Evolutionary conservation across 2,113 vertebrate species (phyloP).

Genomic region (Balaeniceps rex): DNA sequence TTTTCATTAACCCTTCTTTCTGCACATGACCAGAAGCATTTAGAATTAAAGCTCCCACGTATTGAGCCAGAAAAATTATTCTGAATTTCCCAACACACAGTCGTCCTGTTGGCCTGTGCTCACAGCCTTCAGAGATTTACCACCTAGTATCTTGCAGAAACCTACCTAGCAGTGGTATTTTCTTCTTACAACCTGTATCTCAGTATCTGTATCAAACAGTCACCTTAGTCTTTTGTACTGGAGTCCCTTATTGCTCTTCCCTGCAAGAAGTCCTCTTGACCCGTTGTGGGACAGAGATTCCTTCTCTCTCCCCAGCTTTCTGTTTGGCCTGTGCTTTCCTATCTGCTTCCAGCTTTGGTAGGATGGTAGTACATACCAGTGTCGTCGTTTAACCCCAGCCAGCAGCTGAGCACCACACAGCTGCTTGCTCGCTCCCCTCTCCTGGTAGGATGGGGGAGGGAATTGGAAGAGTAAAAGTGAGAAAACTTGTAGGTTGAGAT

Average conservation of each 20-base stretch:
- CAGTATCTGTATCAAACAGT: neutral
- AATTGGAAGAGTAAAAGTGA: no score
- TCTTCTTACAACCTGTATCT: neutral
- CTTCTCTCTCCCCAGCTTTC: neutral
- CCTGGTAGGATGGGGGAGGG: no score
- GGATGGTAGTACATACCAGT: neutral
- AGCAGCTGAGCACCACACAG: no score
- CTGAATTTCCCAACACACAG: neutral
- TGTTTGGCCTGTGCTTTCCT: neutral
- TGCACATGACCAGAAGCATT: neutral
- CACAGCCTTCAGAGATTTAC: neutral
- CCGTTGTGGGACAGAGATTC: neutral
- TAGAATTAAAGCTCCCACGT: neutral
- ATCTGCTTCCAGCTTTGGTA: neutral
- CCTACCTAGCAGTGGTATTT: neutral
- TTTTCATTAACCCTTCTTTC: neutral
- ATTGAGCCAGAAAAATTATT: neutral
- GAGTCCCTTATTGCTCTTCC: neutral
- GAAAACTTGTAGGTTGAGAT: no score
- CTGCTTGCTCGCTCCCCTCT: no score
- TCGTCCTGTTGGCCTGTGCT: neutral
- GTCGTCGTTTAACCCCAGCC: no score
- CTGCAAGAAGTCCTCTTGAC: neutral
- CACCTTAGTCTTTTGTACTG: neutral
- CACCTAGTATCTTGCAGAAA: neutral